A percentile compares a stretch with the other conserved stretches of the same genome.
Evolutionary conservation across 1,140 invertebrate genomes (phyloP).

Genomic region (Zaprionus kolodkinae): DNA sequence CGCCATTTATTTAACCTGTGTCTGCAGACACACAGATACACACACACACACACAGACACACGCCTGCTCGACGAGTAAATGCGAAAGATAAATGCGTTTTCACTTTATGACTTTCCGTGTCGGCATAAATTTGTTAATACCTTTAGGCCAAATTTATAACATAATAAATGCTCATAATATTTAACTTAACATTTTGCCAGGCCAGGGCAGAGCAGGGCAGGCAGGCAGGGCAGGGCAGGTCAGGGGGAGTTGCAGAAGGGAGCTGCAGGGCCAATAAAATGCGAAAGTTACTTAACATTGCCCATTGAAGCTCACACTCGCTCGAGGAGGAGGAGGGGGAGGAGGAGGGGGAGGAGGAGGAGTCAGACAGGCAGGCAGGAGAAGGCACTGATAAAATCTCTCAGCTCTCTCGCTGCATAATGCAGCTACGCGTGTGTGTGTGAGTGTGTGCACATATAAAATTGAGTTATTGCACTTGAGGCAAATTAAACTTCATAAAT

Average conservation of each 20-base stretch:
- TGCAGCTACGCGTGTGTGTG: slow-evolving; percentile 27
- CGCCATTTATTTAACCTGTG: slow-evolving; percentile 68
- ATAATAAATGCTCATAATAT: slow-evolving; percentile 84
- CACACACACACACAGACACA: neutral
- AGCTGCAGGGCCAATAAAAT: slow-evolving; percentile 59
- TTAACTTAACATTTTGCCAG: slow-evolving; percentile 79
- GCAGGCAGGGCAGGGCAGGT: neutral
- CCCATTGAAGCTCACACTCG: slow-evolving; percentile 30
- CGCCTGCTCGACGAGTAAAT: slow-evolving; percentile 28
- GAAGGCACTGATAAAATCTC: slow-evolving; percentile 64
- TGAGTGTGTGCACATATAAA: slow-evolving; percentile 59
- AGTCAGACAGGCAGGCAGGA: slow-evolving; percentile 10
- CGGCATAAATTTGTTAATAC: slow-evolving; percentile 84
- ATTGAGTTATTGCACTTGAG: slow-evolving; percentile 84
- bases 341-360: no score
- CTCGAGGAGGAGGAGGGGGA: no score
- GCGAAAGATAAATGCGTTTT: slow-evolving; percentile 82
- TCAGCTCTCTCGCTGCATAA: slow-evolving; percentile 45
- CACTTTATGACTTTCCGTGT: slow-evolving; percentile 83
- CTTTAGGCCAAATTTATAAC: slow-evolving; percentile 84
- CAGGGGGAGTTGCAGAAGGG: neutral
- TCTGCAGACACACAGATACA: slow-evolving; percentile 9
- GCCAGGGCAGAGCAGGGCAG: slow-evolving; percentile 7
- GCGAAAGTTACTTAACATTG: slow-evolving; percentile 74
- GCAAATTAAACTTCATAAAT: slow-evolving; percentile 84